Percentiles rank a stretch among this genome's conserved stretches.
Evolutionary conservation across 2,113 vertebrate species (phyloP).

Genomic region (Eclectus roratus): DNA sequence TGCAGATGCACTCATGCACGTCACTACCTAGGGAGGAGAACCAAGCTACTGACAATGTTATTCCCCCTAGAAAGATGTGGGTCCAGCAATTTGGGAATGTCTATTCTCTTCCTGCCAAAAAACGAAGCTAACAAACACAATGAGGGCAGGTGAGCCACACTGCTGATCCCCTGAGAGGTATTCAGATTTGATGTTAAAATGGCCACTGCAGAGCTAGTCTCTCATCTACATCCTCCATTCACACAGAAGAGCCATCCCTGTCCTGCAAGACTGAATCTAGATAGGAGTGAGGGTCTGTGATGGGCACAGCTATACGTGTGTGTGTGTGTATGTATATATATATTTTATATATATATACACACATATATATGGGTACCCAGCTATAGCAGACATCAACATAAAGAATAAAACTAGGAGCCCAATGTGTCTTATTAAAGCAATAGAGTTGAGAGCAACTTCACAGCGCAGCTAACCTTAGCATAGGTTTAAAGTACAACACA

Average conservation of each 20-base stretch:
- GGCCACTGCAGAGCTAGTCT: background rate
- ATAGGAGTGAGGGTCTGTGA: background rate
- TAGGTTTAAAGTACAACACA: constrained; percentile 8
- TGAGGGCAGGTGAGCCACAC: background rate
- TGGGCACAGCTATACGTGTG: background rate
- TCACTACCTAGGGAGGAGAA: background rate
- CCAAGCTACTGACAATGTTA: background rate
- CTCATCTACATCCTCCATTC: background rate
- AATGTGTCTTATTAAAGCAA: background rate
- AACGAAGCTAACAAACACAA: background rate
- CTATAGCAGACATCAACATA: background rate
- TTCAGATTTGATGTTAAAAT: background rate
- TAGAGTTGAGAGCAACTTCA: background rate
- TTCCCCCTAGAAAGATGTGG: background rate
- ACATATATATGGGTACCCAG: background rate
- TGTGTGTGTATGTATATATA: too few relatives aligned
- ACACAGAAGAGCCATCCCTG: background rate
- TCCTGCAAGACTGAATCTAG: background rate
- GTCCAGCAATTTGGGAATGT: background rate
- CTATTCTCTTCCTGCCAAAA: background rate
- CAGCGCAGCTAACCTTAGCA: constrained; percentile 9
- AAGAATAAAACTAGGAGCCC: background rate
- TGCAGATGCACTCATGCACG: background rate
- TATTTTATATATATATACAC: too few relatives aligned
- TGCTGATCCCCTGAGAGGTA: background rate